Evolutionary conservation across 2,113 vertebrate genomes (phyloP).

Genomic region (Hippocampus zosterae): DNA sequence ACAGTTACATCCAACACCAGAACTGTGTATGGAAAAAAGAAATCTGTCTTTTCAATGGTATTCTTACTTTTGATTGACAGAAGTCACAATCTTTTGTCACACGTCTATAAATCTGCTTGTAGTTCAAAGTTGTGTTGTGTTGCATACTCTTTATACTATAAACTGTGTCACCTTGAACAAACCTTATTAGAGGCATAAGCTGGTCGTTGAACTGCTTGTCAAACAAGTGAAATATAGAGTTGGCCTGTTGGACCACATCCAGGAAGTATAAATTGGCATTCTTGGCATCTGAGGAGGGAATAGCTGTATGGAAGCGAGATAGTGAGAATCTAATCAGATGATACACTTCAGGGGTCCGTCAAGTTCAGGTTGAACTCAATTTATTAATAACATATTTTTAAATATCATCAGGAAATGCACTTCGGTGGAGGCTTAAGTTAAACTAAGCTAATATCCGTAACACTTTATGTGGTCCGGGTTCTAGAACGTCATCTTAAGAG

Average conservation of each 20-base stretch:
- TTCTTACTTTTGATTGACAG: background rate
- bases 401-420: background rate
- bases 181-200: slow-evolving; percentile 99
- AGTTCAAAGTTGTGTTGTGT: background rate
- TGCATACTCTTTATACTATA: background rate
- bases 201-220: slow-evolving; percentile 99
- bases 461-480: background rate
- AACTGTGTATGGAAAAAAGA: background rate
- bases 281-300: slow-evolving; percentile 93
- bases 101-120: background rate
- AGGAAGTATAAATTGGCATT: slow-evolving; percentile 96
- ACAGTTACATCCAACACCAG: background rate
- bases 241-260: slow-evolving; percentile 97
- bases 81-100: background rate
- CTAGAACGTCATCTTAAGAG: background rate
- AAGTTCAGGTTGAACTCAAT: background rate
- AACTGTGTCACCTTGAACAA: slow-evolving; percentile 31
- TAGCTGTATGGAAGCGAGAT: slow-evolving; percentile 72
- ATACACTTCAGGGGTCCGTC: background rate
- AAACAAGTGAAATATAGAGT: slow-evolving; percentile 98
- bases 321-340: slow-evolving; percentile 27
- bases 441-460: background rate
- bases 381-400: background rate
- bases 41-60: background rate
- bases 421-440: background rate